Conservation (phyloP, 2,888 invertebrate genomes). For the Metopia argyrocephala region DNA sequence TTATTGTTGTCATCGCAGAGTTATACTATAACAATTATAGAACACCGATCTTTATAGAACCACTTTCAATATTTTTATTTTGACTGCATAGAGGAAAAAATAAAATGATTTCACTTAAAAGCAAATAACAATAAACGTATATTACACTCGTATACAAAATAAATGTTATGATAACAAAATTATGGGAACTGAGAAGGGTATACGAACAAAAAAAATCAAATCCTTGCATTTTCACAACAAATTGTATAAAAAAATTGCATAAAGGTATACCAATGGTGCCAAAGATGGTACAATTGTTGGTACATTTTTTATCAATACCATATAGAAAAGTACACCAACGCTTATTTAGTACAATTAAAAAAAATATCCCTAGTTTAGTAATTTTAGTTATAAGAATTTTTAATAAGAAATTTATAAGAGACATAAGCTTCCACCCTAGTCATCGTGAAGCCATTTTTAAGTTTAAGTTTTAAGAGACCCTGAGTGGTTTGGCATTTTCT, state of each 20-base stretch:
- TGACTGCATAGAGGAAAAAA: background rate
- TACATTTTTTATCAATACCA: too few species aligned
- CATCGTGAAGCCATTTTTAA: too few species aligned
- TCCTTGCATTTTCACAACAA: conserved; percentile 6
- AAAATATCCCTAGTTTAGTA: too few species aligned
- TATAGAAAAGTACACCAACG: too few species aligned
- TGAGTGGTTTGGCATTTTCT: too few species aligned
- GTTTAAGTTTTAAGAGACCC: too few species aligned
- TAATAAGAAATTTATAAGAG: too few species aligned
- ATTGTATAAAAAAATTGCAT: conserved; percentile 15
- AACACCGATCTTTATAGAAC: background rate
- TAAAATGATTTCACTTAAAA: background rate
- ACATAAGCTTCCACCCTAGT: too few species aligned
- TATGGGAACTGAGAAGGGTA: background rate
- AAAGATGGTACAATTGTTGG: too few species aligned
- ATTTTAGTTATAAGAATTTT: too few species aligned
- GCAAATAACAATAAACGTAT: background rate
- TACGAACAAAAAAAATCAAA: conserved; percentile 11
- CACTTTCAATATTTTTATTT: background rate
- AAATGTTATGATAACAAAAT: conserved; percentile 1
- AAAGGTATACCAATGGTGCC: too few species aligned
- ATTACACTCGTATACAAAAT: background rate
- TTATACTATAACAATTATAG: conserved; percentile 9
- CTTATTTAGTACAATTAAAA: too few species aligned
- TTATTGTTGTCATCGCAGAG: background rate